Conservation (phyloP, 2,888 invertebrate genomes). For the Lycocerus yunnanus region DNA sequence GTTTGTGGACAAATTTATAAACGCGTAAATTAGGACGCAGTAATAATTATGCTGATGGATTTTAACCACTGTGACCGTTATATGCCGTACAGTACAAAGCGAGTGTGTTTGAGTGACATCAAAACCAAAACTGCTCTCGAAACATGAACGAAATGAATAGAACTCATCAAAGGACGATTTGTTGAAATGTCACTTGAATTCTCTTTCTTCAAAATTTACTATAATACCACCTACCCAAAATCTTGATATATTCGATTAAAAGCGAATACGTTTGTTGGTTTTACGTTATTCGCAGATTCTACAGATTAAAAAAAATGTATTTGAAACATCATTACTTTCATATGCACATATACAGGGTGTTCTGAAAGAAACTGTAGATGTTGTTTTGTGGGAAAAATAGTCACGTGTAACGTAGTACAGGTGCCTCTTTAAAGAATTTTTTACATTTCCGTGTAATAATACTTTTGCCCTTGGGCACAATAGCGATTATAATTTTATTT, state of each 20-base stretch:
- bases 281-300: not conserved
- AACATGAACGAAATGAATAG: conserved; percentile 7
- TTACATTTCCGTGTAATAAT: too few species aligned
- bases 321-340: not conserved
- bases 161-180: conserved; percentile 5
- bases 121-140: conserved; percentile 4
- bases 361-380: too few species aligned
- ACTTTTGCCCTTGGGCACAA: too few species aligned
- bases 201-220: not conserved
- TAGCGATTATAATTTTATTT: too few species aligned
- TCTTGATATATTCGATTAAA: not conserved
- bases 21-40: not conserved
- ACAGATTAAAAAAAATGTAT: not conserved
- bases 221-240: not conserved
- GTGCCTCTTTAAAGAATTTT: too few species aligned
- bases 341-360: not conserved
- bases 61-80: conserved; percentile 6
- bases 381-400: too few species aligned
- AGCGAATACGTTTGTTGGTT: not conserved
- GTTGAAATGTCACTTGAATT: conserved; percentile 10
- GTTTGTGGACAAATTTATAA: not conserved
- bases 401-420: too few species aligned
- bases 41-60: conserved; percentile 1
- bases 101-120: conserved; percentile 12
- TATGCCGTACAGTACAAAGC: conserved; percentile 3